These are phyloP conservation scores for Drosophila paulistorum DNA, from an alignment of 1,140 invertebrate species.

Conservation along the genomic window DNA sequence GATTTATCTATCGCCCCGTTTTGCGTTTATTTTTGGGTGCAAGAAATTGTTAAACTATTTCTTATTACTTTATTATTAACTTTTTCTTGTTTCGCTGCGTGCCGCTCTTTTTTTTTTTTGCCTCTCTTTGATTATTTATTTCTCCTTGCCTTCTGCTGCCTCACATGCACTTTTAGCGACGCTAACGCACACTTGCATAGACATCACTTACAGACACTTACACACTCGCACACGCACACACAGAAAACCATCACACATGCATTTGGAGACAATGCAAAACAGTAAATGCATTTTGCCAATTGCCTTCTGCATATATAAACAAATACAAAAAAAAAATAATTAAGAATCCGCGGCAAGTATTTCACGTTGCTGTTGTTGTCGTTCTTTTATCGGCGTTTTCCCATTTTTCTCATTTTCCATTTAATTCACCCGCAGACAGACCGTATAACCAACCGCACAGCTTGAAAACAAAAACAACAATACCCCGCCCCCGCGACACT, in stretches of 20 bases:
- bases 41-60: conserved; percentile 6
- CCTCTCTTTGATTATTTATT: not conserved
- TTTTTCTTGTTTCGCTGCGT: conserved; percentile 1
- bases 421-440: conserved; percentile 9
- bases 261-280: conserved; percentile 10
- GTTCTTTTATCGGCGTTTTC: not conserved
- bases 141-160: conserved; percentile 4
- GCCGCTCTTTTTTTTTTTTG: conserved; percentile 2
- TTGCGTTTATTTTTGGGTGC: not conserved
- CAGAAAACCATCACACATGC: conserved; percentile 8
- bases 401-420: not conserved
- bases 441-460: too few species aligned
- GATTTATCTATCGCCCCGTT: too few species aligned
- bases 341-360: not conserved
- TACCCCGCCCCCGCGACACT: too few species aligned
- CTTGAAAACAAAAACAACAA: conserved; percentile 1
- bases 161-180: conserved; percentile 24
- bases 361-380: not conserved
- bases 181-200: conserved; percentile 11
- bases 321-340: not conserved
- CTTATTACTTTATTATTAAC: not conserved
- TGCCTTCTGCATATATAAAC: not conserved
- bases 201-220: conserved; percentile 1
- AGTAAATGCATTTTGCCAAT: conserved; percentile 1
- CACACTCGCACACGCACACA: conserved; percentile 2